A percentile compares a stretch with the other conserved stretches of the same genome.
Conservation (phyloP, 2,888 invertebrate genomes). For the Ophioninae sp. region DNA sequence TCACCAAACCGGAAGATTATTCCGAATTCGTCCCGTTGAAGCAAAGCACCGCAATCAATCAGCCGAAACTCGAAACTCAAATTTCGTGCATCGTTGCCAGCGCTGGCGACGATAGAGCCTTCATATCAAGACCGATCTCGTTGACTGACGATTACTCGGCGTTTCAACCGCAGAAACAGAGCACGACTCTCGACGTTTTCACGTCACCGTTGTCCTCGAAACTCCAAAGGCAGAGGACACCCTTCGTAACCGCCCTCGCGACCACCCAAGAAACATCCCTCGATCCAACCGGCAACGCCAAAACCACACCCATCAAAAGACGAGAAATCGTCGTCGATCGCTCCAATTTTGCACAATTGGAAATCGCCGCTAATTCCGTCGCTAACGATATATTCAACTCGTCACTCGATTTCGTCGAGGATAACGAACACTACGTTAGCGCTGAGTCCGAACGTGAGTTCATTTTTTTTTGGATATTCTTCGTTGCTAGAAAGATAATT, state of each 20-base stretch:
- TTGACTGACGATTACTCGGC: constrained; percentile 54
- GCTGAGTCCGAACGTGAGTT: constrained; percentile 74
- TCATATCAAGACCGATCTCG: constrained; percentile 12
- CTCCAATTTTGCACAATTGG: constrained; percentile 66
- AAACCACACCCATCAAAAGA: constrained; percentile 35
- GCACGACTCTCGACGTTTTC: constrained; percentile 57
- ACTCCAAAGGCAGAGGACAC: constrained; percentile 42
- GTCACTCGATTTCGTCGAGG: constrained; percentile 70
- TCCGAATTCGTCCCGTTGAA: constrained; percentile 70
- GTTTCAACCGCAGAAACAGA: constrained; percentile 63
- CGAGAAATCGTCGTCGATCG: constrained; percentile 39
- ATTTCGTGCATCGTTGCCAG: constrained; percentile 11
- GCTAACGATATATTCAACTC: constrained; percentile 73
- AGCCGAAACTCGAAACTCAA: background rate
- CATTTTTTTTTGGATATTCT: too few relatives aligned
- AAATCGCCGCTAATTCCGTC: constrained; percentile 70
- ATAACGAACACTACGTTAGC: constrained; percentile 70
- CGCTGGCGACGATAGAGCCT: constrained; percentile 16
- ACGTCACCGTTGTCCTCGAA: background rate
- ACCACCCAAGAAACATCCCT: background rate
- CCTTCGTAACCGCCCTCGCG: constrained; percentile 29
- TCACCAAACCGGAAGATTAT: constrained; percentile 64
- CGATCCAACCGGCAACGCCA: constrained; percentile 6
- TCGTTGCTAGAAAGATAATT: too few relatives aligned
- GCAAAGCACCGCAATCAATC: constrained; percentile 70